Conservation (phyloP, 2,888 invertebrate species). For the Tipula lateralis region DNA sequence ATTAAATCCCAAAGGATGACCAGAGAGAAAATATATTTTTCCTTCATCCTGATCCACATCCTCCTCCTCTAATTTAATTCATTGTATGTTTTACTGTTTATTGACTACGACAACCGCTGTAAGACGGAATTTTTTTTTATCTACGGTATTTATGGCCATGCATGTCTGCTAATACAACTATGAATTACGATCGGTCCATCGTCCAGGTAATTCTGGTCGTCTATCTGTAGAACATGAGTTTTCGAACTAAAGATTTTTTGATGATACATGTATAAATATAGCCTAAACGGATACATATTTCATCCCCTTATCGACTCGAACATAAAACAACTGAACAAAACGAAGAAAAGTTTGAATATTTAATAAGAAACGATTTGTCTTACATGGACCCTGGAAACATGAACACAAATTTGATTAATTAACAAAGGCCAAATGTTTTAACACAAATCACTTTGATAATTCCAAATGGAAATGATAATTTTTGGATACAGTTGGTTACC, state of each 20-base stretch:
- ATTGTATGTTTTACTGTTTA: background rate
- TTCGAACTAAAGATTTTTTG: too few relatives aligned
- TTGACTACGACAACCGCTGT: background rate
- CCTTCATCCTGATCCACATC: background rate
- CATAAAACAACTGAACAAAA: background rate
- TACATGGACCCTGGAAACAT: background rate
- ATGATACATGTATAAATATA: too few relatives aligned
- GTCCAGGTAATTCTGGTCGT: too few relatives aligned
- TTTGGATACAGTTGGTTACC: background rate
- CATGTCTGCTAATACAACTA: too few relatives aligned
- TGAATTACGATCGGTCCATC: too few relatives aligned
- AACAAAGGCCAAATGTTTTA: background rate
- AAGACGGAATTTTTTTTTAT: too few relatives aligned
- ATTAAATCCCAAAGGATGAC: background rate
- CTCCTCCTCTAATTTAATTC: background rate
- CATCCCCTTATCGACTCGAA: background rate
- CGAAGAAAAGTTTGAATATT: background rate
- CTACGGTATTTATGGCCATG: too few relatives aligned
- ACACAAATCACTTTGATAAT: background rate
- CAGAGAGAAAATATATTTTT: background rate
- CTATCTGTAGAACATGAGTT: too few relatives aligned
- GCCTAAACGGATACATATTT: background rate
- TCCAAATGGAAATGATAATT: background rate
- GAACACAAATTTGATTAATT: background rate
- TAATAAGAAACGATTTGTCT: background rate